A percentile compares a stretch with the other conserved stretches of the same genome.
Conservation (phyloP, 2,797 vertebrate species). For the Lutjanus argentimaculatus region DNA sequence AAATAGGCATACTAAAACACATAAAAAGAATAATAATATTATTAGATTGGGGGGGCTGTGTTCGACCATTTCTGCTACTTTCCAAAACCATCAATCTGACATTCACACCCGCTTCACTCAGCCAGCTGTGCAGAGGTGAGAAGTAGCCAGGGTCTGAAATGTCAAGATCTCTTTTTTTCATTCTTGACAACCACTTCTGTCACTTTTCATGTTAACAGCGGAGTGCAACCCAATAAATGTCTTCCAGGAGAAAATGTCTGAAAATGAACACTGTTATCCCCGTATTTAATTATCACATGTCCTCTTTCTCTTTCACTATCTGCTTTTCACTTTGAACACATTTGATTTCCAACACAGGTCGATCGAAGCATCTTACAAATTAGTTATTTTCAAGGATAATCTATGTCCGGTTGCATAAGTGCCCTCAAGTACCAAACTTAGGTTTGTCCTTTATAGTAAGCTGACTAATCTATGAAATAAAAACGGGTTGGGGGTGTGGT, state of each 20-base stretch:
- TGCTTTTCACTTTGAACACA: neutral
- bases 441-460: no score
- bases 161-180: neutral
- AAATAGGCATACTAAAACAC: no score
- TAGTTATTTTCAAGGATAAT: no score
- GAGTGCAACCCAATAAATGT: neutral
- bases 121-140: neutral
- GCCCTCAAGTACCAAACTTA: no score
- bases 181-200: neutral
- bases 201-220: neutral
- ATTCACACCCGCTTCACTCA: neutral
- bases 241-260: neutral
- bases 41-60: neutral
- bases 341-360: no score
- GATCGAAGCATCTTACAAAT: no score
- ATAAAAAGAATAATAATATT: no score
- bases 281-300: neutral
- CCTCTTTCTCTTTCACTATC: neutral
- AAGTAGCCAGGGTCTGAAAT: neutral
- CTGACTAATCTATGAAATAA: no score
- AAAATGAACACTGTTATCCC: no score
- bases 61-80: no score
- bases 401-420: no score
- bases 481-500: no score
- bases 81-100: neutral